Base-by-base conservation (phyloP, 30 jellyfish, hydroid and myxozoan species). In the Aurelia sp. region DNA sequence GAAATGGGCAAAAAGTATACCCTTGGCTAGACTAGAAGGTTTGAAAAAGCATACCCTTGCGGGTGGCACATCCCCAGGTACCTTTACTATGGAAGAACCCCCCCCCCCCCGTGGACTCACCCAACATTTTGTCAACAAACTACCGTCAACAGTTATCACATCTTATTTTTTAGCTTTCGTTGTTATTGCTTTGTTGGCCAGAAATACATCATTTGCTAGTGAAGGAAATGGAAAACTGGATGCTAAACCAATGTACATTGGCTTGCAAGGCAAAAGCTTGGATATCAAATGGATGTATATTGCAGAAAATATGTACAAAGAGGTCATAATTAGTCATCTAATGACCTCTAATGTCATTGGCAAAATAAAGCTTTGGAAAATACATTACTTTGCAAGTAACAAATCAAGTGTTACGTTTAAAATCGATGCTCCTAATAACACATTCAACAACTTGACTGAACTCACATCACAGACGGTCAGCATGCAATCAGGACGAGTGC, bases 401-500 rank as follows among this genome's bases (percentile, higher is more conserved):
- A 48, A 70, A 38, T 31, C 70, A 59, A 31, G 64, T 30, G 15
- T 48, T 17, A 63, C 13, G 4, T 5, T 19, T 16, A 79, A 79
- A 15, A 7, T 4, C 35, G 22, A 62, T 19, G 55, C 38, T 18
- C 73, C 22, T 6, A 35, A 41, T 63, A 61, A 71, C 27, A 30
- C 50, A 11, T 64, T 79, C 58, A 79, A 79, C 16, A 79, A 79
- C 51, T 79, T 79, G 80, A 79, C 89, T 13, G 89, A 79, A 41
- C 61, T 79, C 47, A 51, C 12, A 21, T 2, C 33, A 47, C 63
- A 66, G 38, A 18, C 44, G 4, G 41, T 24, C 16, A 35, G 80
- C 9, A 59, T 18, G 69, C 15, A 8, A 44, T 8, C 55, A 7
- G 55, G 55, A 44, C 55, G 55, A 4, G 55, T 44, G 55, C 16